Percentiles rank a stretch among this genome's conserved stretches.
phyloP scores from a whole-genome alignment of 2,888 invertebrate species.

The Brassicogethes aeneus region DNA sequence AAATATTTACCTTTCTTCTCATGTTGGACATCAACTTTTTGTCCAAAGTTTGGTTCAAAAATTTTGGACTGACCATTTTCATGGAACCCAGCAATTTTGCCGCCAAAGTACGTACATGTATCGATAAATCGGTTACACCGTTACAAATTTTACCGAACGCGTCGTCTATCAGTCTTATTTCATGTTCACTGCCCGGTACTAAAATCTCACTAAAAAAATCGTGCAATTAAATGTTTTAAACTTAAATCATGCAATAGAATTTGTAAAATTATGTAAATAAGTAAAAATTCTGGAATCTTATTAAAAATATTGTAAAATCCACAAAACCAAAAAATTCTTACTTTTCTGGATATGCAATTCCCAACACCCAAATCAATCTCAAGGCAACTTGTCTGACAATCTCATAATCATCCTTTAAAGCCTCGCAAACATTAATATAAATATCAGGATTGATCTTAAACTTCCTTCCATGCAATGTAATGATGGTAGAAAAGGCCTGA shows the following conservation, averaged over 20 bases:
- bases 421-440: constrained; percentile 60
- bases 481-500: constrained; percentile 78
- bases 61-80: constrained; percentile 76
- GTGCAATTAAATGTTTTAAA: neutral
- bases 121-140: constrained; percentile 85
- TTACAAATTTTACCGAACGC: constrained; percentile 94
- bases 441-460: constrained; percentile 66
- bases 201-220: constrained; percentile 52
- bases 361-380: constrained; percentile 76
- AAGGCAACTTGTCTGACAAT: constrained; percentile 82
- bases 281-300: too few species aligned
- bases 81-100: constrained; percentile 81
- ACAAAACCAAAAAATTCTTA: constrained; percentile 35
- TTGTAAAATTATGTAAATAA: too few species aligned
- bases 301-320: too few species aligned
- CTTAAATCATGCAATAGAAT: too few species aligned
- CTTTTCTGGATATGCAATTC: constrained; percentile 82
- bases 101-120: constrained; percentile 78
- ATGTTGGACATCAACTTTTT: constrained; percentile 96
- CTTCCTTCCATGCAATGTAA: constrained; percentile 74
- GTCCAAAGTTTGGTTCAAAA: constrained; percentile 91
- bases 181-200: constrained; percentile 67
- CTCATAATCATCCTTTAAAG: constrained; percentile 87
- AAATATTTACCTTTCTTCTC: constrained; percentile 52
- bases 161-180: constrained; percentile 85